Percentiles rank a stretch among this genome's conserved stretches.
phyloP scores from a whole-genome alignment of 2,797 vertebrate species.

The Alectoris magna region DNA sequence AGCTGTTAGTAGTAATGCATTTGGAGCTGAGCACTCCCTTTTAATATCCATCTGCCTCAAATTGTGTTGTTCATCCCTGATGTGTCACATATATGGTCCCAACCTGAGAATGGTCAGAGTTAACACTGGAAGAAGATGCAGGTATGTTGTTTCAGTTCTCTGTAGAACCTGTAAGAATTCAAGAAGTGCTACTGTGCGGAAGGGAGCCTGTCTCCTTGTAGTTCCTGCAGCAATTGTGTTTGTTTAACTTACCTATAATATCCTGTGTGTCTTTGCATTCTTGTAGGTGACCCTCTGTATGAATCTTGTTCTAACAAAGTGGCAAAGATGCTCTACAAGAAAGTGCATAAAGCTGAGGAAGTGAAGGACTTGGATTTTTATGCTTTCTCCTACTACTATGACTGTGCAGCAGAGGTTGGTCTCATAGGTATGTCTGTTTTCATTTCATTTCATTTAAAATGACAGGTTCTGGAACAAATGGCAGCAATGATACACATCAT shows the following conservation, averaged over 20 bases:
- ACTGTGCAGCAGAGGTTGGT: conserved; percentile 86
- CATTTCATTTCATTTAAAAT: not conserved
- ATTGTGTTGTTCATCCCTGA: not conserved
- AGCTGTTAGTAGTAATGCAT: not conserved
- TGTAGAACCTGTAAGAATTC: not conserved
- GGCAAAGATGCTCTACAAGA: conserved; percentile 85
- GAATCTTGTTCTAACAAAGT: conserved; percentile 86
- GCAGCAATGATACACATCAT: not conserved
- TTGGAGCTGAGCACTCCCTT: not conserved
- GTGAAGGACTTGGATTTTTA: conserved; percentile 86
- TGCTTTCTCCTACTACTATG: conserved; percentile 94
- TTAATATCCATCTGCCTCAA: not conserved
- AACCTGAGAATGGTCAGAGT: not conserved
- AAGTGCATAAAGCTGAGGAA: conserved; percentile 82
- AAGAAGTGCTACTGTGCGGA: not conserved
- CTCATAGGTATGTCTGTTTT: conserved; percentile 83
- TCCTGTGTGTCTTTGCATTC: not conserved
- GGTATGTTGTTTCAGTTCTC: not conserved
- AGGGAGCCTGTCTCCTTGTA: not conserved
- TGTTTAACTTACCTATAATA: not conserved
- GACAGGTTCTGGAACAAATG: not conserved
- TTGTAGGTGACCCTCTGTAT: conserved; percentile 81
- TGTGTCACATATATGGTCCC: not conserved
- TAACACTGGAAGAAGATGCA: not conserved
- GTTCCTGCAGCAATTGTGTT: not conserved